Evolutionary conservation across 2,888 invertebrate species (phyloP).

Genomic region (Leucophenga montana): DNA sequence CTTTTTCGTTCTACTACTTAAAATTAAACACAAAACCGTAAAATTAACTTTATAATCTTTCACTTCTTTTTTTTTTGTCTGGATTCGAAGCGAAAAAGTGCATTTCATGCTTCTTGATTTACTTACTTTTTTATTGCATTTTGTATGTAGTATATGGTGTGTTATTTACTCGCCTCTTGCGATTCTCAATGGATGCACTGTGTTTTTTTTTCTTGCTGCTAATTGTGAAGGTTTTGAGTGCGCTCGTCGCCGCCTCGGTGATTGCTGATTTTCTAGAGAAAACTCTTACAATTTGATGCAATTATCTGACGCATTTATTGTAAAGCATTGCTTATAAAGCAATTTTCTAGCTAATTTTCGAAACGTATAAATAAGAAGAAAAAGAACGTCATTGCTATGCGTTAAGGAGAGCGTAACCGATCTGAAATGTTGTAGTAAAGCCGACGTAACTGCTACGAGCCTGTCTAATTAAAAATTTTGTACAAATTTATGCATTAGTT

Average conservation of each 20-base stretch:
- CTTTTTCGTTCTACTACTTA: no score
- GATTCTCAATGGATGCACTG: no score
- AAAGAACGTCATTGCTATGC: conserved; percentile 22
- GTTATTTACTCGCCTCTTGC: no score
- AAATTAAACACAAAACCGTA: conserved; percentile 29
- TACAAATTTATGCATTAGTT: neutral
- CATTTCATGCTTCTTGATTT: conserved; percentile 56
- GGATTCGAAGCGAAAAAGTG: conserved; percentile 33
- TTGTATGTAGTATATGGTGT: neutral
- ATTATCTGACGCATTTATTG: conserved; percentile 13
- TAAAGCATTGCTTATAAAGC: conserved; percentile 11
- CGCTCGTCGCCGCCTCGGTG: no score
- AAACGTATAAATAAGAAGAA: neutral
- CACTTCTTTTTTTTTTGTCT: conserved; percentile 6
- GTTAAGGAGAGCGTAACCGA: conserved; percentile 33
- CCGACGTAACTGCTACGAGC: conserved; percentile 21
- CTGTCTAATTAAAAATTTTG: neutral
- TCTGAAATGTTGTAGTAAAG: conserved; percentile 27
- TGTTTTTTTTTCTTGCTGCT: no score
- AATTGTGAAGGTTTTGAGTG: no score
- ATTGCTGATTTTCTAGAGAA: no score
- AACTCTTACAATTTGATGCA: no score
- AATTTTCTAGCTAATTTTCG: conserved; percentile 8
- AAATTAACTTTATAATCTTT: conserved; percentile 30
- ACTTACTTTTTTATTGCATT: conserved; percentile 19